Conservation (phyloP, 23 tunicate species). For the Ciona savignyi region DNA sequence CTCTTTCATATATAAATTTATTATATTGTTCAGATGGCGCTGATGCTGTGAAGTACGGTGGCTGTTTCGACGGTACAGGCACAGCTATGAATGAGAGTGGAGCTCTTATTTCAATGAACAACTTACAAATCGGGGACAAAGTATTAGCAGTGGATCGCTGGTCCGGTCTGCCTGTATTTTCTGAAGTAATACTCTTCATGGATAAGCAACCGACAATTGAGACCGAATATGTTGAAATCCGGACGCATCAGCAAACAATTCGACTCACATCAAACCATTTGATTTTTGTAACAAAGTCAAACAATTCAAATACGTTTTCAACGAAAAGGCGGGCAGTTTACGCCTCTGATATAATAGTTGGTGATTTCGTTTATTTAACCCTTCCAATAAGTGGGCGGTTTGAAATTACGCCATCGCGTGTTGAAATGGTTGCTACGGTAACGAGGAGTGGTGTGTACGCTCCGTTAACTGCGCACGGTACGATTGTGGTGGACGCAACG, state of each 20-base stretch:
- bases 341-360: conserved; percentile 16
- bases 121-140: conserved; percentile 29
- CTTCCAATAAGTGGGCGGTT: too few species aligned
- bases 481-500: conserved; percentile 17
- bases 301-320: background rate
- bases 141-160: conserved; percentile 34
- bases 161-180: conserved; percentile 16
- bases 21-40: conserved; percentile 58
- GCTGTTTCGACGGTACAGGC: conserved; percentile 38
- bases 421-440: too few species aligned
- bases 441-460: conserved; percentile 19
- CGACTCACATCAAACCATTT: background rate
- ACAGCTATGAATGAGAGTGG: background rate
- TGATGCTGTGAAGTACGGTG: conserved; percentile 30
- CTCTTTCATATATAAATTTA: too few species aligned
- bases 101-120: background rate
- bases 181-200: conserved; percentile 56
- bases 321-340: background rate
- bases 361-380: conserved; percentile 12
- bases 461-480: conserved; percentile 30
- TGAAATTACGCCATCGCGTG: too few species aligned
- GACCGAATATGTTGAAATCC: background rate
- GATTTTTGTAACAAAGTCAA: background rate
- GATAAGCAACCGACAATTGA: conserved; percentile 15
- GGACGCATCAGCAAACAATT: background rate